A percentile compares a stretch with the other conserved stretches of the same genome.
Evolutionary conservation across 2,888 invertebrate genomes (phyloP).

Genomic region (Calliphora vomitoria): DNA sequence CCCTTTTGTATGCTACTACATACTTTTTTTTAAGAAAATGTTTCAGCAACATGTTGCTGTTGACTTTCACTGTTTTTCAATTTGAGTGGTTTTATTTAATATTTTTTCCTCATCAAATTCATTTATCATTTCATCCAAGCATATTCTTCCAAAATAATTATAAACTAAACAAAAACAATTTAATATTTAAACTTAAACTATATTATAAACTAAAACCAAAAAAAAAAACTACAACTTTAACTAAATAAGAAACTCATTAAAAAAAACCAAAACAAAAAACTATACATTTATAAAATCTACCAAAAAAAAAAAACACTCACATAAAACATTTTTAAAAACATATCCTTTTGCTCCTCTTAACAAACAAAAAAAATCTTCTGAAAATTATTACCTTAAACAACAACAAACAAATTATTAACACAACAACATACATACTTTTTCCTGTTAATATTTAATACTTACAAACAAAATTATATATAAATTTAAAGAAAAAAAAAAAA

Average conservation of each 20-base stretch:
- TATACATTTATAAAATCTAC: constrained; percentile 26
- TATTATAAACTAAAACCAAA: constrained; percentile 54
- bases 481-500: constrained; percentile 11
- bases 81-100: not conserved
- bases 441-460: constrained; percentile 67
- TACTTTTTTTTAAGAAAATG: no score
- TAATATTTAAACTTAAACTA: constrained; percentile 61
- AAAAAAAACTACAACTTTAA: constrained; percentile 34
- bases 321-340: constrained; percentile 69
- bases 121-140: constrained; percentile 40
- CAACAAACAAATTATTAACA: constrained; percentile 15
- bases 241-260: constrained; percentile 58
- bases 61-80: no score
- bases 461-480: constrained; percentile 47
- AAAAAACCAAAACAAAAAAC: constrained; percentile 19
- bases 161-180: constrained; percentile 42
- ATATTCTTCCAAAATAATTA: constrained; percentile 68
- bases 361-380: constrained; percentile 57
- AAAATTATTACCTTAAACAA: constrained; percentile 61
- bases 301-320: constrained; percentile 15
- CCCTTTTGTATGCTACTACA: no score
- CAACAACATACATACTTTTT: constrained; percentile 67
- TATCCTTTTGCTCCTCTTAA: constrained; percentile 72
- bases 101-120: not conserved
- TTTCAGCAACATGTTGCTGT: no score